These are phyloP conservation scores for Solea solea DNA, from an alignment of 2,113 vertebrate genomes.

Conservation along the genomic window DNA sequence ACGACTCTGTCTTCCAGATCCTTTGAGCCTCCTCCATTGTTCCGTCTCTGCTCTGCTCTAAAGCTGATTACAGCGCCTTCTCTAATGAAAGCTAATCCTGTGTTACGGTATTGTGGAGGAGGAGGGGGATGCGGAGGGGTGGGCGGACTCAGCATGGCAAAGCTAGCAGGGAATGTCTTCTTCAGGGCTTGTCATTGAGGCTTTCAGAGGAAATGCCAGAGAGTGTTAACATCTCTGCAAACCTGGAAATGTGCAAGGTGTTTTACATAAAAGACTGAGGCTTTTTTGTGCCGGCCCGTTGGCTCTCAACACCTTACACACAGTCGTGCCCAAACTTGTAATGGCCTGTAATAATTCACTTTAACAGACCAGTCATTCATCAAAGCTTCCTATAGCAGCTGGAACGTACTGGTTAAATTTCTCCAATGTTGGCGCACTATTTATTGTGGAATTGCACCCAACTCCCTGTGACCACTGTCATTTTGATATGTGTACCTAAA, in stretches of 20 bases:
- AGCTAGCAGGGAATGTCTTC: constrained; percentile 72
- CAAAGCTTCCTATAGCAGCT: not conserved
- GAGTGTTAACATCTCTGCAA: constrained; percentile 42
- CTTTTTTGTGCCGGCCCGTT: constrained; percentile 3
- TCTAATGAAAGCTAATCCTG: constrained; percentile 81
- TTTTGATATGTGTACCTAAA: too few relatives aligned
- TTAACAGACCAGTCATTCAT: constrained; percentile 3
- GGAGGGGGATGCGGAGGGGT: not conserved
- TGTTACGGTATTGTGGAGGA: constrained; percentile 69
- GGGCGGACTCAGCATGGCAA: constrained; percentile 45
- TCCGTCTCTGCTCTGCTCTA: constrained; percentile 69
- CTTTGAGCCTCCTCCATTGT: constrained; percentile 70
- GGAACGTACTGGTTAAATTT: constrained; percentile 1
- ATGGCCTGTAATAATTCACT: constrained; percentile 7
- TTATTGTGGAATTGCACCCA: not conserved
- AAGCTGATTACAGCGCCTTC: constrained; percentile 76
- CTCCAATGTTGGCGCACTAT: not conserved
- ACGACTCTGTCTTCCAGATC: constrained; percentile 59
- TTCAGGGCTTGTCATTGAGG: constrained; percentile 66
- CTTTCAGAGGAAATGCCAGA: constrained; percentile 57
- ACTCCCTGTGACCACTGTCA: not conserved
- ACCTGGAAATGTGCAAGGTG: constrained; percentile 31
- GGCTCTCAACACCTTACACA: not conserved
- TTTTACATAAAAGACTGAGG: constrained; percentile 24
- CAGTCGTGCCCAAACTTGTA: not conserved